These are phyloP conservation scores for Lathamus discolor DNA, from an alignment of 2,113 vertebrate species.

Conservation along the genomic window DNA sequence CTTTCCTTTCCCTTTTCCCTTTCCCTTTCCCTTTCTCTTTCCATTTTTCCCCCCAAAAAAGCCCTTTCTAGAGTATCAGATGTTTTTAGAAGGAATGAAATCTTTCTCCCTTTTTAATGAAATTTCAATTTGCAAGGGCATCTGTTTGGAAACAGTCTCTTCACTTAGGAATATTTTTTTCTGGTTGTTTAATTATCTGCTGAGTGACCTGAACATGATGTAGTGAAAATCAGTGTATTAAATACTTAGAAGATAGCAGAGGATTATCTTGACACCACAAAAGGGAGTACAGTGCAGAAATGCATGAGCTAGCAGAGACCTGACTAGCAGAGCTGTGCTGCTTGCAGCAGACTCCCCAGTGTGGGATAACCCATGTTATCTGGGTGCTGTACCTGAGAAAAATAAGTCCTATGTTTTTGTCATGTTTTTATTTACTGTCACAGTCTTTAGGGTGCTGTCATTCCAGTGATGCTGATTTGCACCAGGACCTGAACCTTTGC, in stretches of 20 bases:
- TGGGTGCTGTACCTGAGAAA: neutral
- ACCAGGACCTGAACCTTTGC: neutral
- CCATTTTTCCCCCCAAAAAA: neutral
- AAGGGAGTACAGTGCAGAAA: neutral
- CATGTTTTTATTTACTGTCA: neutral
- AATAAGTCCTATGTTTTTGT: neutral
- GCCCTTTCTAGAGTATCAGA: neutral
- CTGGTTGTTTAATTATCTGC: neutral
- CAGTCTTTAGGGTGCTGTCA: neutral
- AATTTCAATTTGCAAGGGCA: constrained; percentile 16
- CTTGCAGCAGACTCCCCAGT: neutral
- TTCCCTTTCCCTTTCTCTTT: too few relatives aligned
- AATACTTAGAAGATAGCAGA: neutral
- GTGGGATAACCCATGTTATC: neutral
- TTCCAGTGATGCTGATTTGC: neutral
- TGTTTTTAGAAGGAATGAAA: neutral
- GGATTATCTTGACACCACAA: neutral
- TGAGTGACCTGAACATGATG: neutral
- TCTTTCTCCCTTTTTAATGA: neutral
- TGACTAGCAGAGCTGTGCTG: neutral
- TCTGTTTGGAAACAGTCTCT: neutral
- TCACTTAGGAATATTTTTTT: neutral
- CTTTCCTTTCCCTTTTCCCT: too few relatives aligned
- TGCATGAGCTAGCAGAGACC: neutral
- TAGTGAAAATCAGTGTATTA: neutral